phyloP scores from a whole-genome alignment of 1,140 invertebrate genomes.

The Lethocerus indicus region DNA sequence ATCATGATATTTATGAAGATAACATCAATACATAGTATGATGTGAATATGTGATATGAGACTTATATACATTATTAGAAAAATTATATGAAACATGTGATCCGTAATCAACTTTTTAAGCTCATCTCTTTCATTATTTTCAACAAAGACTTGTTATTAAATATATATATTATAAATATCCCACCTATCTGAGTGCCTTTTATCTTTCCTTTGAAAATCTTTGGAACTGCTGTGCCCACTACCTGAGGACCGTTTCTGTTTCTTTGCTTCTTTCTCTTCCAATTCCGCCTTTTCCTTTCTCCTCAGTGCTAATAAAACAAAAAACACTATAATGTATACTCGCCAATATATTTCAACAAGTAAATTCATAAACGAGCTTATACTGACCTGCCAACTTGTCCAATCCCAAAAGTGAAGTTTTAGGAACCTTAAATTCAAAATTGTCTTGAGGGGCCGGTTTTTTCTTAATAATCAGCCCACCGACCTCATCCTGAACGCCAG shows the following conservation, averaged over 20 bases:
- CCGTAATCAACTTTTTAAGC: no score
- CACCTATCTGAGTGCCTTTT: no score
- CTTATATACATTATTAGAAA: no score
- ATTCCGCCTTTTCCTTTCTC: conserved; percentile 40
- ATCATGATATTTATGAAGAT: no score
- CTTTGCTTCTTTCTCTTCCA: conserved; percentile 26
- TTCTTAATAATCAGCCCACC: conserved; percentile 78
- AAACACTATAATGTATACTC: neutral
- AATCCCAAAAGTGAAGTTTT: conserved; percentile 62
- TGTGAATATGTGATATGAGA: no score
- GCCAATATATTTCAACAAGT: neutral
- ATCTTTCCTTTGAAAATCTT: neutral
- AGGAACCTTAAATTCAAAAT: conserved; percentile 55
- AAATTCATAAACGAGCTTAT: conserved; percentile 1
- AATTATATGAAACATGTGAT: no score
- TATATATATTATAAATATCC: no score
- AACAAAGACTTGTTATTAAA: no score
- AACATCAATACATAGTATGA: no score
- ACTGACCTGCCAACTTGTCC: conserved; percentile 60
- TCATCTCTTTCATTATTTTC: no score
- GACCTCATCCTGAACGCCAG: conserved; percentile 50
- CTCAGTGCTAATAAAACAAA: conserved; percentile 32
- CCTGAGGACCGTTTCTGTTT: conserved; percentile 33
- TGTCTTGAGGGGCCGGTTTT: conserved; percentile 36
- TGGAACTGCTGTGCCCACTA: neutral